These are phyloP conservation scores for Sesia apiformis DNA, from an alignment of 2,888 invertebrate species.

Conservation along the genomic window DNA sequence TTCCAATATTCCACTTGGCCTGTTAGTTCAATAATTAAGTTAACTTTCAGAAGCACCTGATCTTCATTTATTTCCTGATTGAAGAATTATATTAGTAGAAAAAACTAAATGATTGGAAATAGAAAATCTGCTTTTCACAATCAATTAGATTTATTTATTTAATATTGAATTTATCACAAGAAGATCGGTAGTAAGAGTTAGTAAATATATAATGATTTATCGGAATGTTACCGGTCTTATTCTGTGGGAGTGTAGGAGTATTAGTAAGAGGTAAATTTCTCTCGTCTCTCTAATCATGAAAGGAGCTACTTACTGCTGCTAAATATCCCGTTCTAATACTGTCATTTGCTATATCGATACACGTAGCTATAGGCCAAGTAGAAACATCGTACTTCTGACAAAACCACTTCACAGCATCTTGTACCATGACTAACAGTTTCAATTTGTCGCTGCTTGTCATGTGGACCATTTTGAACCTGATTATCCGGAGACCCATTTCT, in stretches of 20 bases:
- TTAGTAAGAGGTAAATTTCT: neutral
- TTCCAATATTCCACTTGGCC: conserved; percentile 21
- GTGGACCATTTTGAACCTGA: conserved; percentile 26
- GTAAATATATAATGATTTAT: no score
- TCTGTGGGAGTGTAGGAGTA: no score
- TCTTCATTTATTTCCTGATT: neutral
- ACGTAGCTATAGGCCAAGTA: conserved; percentile 34
- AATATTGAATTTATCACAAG: no score
- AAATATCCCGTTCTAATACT: conserved; percentile 30
- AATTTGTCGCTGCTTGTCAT: conserved; percentile 20
- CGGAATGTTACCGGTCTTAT: no score
- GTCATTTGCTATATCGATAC: conserved; percentile 33
- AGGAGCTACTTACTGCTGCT: conserved; percentile 11
- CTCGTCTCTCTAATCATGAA: neutral
- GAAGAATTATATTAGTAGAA: neutral
- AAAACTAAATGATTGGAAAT: no score
- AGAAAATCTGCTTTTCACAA: no score
- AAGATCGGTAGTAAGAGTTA: no score
- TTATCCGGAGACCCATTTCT: conserved; percentile 25
- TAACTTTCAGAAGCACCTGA: conserved; percentile 11
- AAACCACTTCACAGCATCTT: conserved; percentile 18
- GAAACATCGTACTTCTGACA: conserved; percentile 28
- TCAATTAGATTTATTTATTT: no score
- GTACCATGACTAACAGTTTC: conserved; percentile 5
- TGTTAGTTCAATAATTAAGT: conserved; percentile 22